Conservation (phyloP, 2,113 vertebrate species). For the Alligator mississippiensis region DNA sequence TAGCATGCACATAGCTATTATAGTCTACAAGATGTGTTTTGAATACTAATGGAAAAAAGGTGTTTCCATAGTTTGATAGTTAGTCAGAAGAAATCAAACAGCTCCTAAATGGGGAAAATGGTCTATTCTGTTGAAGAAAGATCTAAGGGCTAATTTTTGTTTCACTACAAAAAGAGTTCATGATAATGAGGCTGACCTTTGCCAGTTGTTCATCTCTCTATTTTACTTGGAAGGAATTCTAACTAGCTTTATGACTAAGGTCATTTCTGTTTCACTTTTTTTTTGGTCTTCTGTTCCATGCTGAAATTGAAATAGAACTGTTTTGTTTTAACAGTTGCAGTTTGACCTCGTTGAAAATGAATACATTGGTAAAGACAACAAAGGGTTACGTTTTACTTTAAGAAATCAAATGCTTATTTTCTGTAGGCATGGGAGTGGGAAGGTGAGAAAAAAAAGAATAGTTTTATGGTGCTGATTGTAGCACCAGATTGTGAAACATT, state of each 20-base stretch:
- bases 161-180: slow-evolving; percentile 41
- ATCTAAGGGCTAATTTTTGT: slow-evolving; percentile 47
- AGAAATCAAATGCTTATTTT: neutral
- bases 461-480: accelerated
- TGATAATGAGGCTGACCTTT: slow-evolving; percentile 67
- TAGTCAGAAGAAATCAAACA: slow-evolving; percentile 26
- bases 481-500: neutral
- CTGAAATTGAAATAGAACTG: slow-evolving; percentile 32
- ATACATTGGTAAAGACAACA: neutral
- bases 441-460: neutral
- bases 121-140: slow-evolving; percentile 14
- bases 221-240: slow-evolving; percentile 70
- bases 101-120: slow-evolving; percentile 2
- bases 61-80: neutral
- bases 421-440: neutral
- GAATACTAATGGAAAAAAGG: slow-evolving; percentile 13
- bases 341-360: slow-evolving; percentile 31
- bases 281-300: neutral
- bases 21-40: slow-evolving; percentile 5
- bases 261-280: slow-evolving; percentile 38
- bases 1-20: neutral
- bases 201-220: slow-evolving; percentile 73
- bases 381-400: neutral
- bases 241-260: slow-evolving; percentile 46
- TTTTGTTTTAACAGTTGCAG: slow-evolving; percentile 71